Conservation (phyloP, 2,113 vertebrate genomes). For the Donacobius atricapilla region DNA sequence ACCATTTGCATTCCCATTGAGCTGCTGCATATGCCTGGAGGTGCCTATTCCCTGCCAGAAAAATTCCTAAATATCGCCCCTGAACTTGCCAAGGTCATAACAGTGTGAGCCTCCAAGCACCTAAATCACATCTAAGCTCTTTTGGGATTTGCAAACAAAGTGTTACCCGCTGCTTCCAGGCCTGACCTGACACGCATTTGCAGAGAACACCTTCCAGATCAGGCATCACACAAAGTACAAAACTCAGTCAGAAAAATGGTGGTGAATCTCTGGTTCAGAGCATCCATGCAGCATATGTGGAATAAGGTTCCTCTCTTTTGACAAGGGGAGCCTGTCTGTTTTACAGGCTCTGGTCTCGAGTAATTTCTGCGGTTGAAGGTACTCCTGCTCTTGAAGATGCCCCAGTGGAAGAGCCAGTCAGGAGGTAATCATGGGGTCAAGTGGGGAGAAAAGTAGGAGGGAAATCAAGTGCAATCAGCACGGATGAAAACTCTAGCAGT, state of each 20-base stretch:
- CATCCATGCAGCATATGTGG: background rate
- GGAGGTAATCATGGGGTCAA: background rate
- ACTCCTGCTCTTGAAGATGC: background rate
- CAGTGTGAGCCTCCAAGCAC: background rate
- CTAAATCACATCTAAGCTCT: constrained; percentile 45
- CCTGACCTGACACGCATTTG: constrained; percentile 47
- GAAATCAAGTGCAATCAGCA: background rate
- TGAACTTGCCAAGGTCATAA: constrained; percentile 53
- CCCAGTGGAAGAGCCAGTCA: background rate
- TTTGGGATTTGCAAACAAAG: constrained; percentile 26
- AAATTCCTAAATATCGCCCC: constrained; percentile 46
- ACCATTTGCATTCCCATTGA: constrained; percentile 11
- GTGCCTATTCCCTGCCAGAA: constrained; percentile 40
- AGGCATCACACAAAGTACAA: background rate
- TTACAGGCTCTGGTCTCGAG: background rate
- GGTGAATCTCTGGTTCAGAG: background rate
- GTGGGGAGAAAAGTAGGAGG: background rate
- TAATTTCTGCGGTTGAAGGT: background rate
- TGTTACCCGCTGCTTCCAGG: background rate
- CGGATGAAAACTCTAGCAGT: background rate
- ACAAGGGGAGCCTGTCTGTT: background rate
- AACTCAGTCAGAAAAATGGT: background rate
- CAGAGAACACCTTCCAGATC: background rate
- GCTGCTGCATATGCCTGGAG: background rate
- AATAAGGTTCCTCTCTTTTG: background rate